These are phyloP conservation scores for Setipinna tenuifilis DNA, from an alignment of 2,797 vertebrate genomes.

Conservation along the genomic window DNA sequence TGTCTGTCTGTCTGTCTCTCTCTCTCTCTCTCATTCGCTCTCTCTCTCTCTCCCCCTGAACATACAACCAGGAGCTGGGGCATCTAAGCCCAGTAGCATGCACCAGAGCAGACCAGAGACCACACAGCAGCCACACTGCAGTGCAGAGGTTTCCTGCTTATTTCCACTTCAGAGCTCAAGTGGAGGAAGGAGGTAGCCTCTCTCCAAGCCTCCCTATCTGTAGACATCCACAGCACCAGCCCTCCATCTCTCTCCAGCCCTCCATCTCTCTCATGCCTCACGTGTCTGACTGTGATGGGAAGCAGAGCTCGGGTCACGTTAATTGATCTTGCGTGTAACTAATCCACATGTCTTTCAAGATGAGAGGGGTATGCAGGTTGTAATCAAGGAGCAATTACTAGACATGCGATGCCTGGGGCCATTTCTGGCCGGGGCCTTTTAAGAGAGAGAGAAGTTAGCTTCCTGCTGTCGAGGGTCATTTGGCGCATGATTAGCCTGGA, in stretches of 20 bases:
- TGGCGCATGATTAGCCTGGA: constrained; percentile 14
- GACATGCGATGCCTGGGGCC: not conserved
- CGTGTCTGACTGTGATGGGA: not conserved
- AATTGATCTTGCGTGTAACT: not conserved
- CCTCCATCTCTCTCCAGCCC: not conserved
- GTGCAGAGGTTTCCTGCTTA: not conserved
- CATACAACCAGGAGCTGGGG: not conserved
- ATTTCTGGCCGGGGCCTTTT: not conserved
- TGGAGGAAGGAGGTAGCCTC: not conserved
- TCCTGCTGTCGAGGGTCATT: constrained; percentile 16
- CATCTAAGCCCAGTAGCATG: not conserved
- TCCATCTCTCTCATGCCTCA: not conserved
- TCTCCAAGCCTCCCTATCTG: not conserved
- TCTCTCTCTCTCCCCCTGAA: not conserved
- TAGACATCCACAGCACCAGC: not conserved
- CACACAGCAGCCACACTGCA: not conserved
- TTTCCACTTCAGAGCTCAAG: not conserved
- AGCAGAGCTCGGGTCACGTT: not conserved
- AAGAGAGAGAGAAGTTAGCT: not conserved
- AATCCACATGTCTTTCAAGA: not conserved
- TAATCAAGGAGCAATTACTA: constrained; percentile 12
- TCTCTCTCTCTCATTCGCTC: not conserved
- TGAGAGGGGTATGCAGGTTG: not conserved
- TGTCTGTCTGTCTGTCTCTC: too few relatives aligned
- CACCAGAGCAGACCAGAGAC: too few relatives aligned